Evolutionary conservation across 2,888 invertebrate genomes (phyloP).

Genomic region (Melinaea marsaeus): DNA sequence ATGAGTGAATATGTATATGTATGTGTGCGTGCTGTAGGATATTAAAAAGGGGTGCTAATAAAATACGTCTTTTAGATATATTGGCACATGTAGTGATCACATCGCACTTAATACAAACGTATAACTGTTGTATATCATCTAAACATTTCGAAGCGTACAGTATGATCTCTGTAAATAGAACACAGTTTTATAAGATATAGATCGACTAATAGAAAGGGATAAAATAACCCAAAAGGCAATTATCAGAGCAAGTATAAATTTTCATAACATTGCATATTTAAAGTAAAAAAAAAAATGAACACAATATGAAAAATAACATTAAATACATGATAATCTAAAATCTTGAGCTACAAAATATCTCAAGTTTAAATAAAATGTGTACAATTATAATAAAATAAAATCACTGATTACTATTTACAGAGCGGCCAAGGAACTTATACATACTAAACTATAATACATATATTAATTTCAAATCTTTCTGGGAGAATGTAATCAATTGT

Average conservation of each 20-base stretch:
- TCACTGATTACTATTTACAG: slow-evolving; percentile 17
- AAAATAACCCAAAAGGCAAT: not conserved
- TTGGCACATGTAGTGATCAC: slow-evolving; percentile 73
- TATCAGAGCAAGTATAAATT: not conserved
- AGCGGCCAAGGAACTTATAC: not conserved
- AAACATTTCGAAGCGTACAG: slow-evolving; percentile 27
- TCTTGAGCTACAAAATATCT: no score
- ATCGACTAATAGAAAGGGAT: slow-evolving; percentile 1
- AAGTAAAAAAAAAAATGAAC: no score
- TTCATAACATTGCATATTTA: no score
- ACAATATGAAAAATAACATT: no score
- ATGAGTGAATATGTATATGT: not conserved
- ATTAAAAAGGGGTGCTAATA: slow-evolving; percentile 39
- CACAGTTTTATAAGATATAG: not conserved
- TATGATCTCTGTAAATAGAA: slow-evolving; percentile 15
- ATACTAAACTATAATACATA: no score
- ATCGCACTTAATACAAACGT: slow-evolving; percentile 59
- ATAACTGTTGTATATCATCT: slow-evolving; percentile 38
- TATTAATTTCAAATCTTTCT: no score
- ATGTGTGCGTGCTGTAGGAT: slow-evolving; percentile 28
- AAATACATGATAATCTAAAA: no score
- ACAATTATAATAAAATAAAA: no score
- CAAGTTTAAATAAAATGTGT: no score
- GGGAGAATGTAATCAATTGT: no score
- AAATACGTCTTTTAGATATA: slow-evolving; percentile 61